Conservation (phyloP, 1,140 invertebrate species). For the Neoseiulus cucumeris region DNA sequence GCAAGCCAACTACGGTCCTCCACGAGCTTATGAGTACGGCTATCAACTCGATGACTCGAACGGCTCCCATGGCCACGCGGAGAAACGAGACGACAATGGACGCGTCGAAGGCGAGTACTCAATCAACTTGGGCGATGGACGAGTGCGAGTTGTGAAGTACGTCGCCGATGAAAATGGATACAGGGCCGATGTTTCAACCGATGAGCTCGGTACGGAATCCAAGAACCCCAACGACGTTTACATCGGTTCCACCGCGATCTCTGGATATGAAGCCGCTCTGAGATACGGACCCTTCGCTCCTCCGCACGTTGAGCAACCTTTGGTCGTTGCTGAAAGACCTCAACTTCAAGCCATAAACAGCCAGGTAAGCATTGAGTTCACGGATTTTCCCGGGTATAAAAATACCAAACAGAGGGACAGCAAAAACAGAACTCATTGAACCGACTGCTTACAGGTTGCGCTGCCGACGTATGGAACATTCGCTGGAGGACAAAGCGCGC, state of each 20-base stretch:
- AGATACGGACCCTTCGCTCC: constrained; percentile 6
- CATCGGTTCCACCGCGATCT: constrained; percentile 1
- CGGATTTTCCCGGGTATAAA: too few relatives aligned
- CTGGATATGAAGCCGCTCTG: neutral
- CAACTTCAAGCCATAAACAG: neutral
- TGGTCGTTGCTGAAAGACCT: neutral
- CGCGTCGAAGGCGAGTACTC: constrained; percentile 15
- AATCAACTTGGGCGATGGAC: constrained; percentile 15
- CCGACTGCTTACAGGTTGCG: neutral
- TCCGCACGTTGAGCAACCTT: neutral
- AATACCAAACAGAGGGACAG: too few relatives aligned
- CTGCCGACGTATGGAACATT: constrained; percentile 10
- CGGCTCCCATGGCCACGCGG: neutral
- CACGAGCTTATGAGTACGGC: neutral
- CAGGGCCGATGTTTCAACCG: neutral
- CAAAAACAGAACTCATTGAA: too few relatives aligned
- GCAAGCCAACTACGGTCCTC: neutral
- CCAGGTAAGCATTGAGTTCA: neutral
- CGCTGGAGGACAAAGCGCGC: neutral
- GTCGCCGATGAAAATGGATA: constrained; percentile 11
- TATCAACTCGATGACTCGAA: constrained; percentile 3
- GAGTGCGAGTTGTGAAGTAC: constrained; percentile 14
- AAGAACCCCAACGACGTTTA: constrained; percentile 11
- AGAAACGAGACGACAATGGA: neutral
- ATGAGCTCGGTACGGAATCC: neutral